Evolutionary conservation across 2,888 invertebrate genomes (phyloP).

Genomic region (Gymnocheta viridis): DNA sequence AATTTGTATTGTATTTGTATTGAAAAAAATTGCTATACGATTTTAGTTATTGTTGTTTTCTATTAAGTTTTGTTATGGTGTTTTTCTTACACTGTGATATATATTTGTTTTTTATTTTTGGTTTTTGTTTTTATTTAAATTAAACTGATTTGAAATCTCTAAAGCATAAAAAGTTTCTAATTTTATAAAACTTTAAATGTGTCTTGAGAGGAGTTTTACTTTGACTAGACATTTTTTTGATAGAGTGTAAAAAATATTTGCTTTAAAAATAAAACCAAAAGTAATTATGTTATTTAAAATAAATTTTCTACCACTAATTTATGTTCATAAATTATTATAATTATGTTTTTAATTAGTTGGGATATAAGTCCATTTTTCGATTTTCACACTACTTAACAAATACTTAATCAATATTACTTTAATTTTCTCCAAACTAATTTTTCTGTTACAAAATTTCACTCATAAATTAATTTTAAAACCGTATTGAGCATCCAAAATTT

Average conservation of each 20-base stretch:
- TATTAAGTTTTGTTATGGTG: conserved; percentile 40
- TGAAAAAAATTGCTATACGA: not conserved
- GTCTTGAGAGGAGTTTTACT: no score
- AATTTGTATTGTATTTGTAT: not conserved
- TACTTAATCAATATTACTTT: not conserved
- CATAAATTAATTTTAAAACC: not conserved
- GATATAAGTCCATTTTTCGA: conserved; percentile 63
- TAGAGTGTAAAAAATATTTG: not conserved
- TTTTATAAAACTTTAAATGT: no score
- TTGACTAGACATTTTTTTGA: not conserved
- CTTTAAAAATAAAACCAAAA: not conserved
- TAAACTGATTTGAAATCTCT: no score
- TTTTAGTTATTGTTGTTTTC: not conserved
- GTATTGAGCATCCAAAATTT: no score
- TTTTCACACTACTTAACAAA: conserved; percentile 43
- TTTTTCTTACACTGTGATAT: conserved; percentile 60
- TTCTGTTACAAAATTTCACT: not conserved
- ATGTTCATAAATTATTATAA: not conserved
- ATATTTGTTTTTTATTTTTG: not conserved
- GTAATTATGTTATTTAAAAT: not conserved
- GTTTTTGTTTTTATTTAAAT: no score
- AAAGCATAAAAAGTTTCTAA: no score
- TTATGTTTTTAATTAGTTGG: conserved; percentile 56
- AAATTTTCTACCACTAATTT: not conserved
- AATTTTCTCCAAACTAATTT: not conserved